A percentile compares a stretch with the other conserved stretches of the same genome.
Conservation (phyloP, 2,888 invertebrate genomes). For the Yponomeuta plumbellus region DNA sequence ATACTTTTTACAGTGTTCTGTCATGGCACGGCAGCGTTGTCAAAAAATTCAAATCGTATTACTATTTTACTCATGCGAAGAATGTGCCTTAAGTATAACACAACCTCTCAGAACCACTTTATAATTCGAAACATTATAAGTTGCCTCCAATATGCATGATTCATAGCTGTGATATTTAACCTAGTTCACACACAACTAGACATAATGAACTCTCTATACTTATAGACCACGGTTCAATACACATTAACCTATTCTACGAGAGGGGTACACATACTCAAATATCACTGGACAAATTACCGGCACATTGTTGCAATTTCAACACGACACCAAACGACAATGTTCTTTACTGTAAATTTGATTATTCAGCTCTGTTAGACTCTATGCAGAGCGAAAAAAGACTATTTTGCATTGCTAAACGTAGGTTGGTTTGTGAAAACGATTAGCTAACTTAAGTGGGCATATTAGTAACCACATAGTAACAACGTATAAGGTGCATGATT, state of each 20-base stretch:
- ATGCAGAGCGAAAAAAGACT: not conserved
- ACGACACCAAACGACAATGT: not conserved
- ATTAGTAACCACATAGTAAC: too few species aligned
- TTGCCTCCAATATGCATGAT: not conserved
- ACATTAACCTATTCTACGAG: not conserved
- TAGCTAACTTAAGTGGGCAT: too few species aligned
- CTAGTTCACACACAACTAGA: not conserved
- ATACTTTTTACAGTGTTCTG: too few species aligned
- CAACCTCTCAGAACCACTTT: too few species aligned
- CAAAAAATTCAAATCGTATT: too few species aligned
- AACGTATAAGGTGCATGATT: too few species aligned
- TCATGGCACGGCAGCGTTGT: too few species aligned
- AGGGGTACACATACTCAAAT: constrained; percentile 1
- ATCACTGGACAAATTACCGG: not conserved
- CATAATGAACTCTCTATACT: not conserved
- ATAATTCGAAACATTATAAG: not conserved
- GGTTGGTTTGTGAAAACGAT: not conserved
- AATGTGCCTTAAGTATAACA: too few species aligned
- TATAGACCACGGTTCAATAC: not conserved
- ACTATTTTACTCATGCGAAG: too few species aligned
- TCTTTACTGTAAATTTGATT: not conserved
- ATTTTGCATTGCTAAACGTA: not conserved
- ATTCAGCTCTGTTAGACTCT: not conserved
- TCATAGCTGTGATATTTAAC: not conserved
- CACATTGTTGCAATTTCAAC: not conserved